Conservation (phyloP, 2,888 invertebrate species). For the Seira ritae region DNA sequence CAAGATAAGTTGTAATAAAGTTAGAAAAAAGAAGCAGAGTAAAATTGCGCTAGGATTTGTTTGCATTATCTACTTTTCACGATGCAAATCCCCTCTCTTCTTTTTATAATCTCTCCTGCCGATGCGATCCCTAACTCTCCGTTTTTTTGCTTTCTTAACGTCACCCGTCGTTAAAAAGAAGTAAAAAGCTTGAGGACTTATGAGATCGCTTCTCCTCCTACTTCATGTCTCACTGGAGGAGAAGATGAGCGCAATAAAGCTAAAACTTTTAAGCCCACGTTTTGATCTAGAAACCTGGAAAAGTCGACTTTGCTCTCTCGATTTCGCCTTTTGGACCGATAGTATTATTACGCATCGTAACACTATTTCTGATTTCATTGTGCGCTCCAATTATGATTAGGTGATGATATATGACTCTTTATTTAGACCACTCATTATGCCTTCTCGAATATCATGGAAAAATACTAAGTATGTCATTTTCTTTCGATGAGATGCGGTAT, state of each 20-base stretch:
- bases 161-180: constrained; percentile 41
- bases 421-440: no score
- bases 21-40: constrained; percentile 30
- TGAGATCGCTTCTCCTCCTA: constrained; percentile 39
- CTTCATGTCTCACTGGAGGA: constrained; percentile 43
- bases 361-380: no score
- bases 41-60: constrained; percentile 38
- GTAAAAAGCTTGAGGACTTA: constrained; percentile 33
- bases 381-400: no score
- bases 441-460: no score
- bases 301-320: no score
- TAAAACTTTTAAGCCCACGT: no score
- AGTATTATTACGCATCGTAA: no score
- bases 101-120: constrained; percentile 47
- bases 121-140: background rate
- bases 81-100: constrained; percentile 49
- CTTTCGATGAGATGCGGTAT: no score
- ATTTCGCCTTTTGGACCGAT: no score
- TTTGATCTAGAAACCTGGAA: no score
- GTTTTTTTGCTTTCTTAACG: constrained; percentile 29
- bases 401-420: no score
- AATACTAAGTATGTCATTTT: no score
- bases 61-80: constrained; percentile 60
- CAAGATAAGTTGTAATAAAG: constrained; percentile 43
- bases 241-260: background rate